Conservation (phyloP, 2,113 vertebrate genomes). For the Climacteris rufus region DNA sequence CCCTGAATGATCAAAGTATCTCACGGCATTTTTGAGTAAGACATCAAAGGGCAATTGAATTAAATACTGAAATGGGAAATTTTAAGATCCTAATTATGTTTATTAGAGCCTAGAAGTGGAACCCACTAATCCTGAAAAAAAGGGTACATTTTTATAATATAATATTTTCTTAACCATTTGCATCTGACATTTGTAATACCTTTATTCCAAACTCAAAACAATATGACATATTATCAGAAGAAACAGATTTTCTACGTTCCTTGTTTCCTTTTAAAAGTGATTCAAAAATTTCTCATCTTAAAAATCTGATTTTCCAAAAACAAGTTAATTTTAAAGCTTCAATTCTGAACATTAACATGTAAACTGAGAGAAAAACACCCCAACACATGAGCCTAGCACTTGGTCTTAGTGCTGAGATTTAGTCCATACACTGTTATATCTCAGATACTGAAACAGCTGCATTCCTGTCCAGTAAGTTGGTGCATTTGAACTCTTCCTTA, state of each 20-base stretch:
- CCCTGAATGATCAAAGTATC: background rate
- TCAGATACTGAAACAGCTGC: slow-evolving; percentile 41
- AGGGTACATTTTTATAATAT: background rate
- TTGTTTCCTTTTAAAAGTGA: background rate
- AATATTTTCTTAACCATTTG: background rate
- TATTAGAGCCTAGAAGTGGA: background rate
- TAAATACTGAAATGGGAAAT: background rate
- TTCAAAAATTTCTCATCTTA: background rate
- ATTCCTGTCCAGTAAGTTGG: background rate
- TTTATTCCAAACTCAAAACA: background rate
- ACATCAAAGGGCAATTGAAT: background rate
- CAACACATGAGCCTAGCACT: background rate
- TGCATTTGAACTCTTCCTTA: slow-evolving; percentile 72
- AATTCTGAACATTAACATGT: background rate
- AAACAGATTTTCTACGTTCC: background rate
- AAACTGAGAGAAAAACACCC: background rate
- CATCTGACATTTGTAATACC: background rate
- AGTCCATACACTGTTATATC: slow-evolving; percentile 10
- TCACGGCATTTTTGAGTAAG: background rate
- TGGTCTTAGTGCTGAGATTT: background rate
- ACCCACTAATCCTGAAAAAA: background rate
- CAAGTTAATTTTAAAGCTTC: background rate
- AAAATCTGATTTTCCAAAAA: background rate
- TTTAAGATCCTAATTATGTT: background rate
- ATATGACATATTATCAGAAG: background rate